phyloP scores from a whole-genome alignment of 2,113 vertebrate genomes.

The Neodontobutis hainanensis region DNA sequence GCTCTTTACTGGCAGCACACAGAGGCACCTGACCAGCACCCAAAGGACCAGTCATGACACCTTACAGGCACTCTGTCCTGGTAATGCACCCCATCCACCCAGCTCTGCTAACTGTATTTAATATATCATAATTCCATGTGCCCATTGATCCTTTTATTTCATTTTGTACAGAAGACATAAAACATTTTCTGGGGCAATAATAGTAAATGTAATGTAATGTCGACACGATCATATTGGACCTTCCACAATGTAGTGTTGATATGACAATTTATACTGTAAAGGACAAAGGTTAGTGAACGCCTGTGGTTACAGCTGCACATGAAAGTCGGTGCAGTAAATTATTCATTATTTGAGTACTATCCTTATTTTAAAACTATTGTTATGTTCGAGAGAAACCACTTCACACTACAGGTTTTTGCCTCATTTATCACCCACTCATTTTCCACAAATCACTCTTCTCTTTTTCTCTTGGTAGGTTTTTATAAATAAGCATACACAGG shows the following conservation, averaged over 20 bases:
- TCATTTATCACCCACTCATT: constrained; percentile 32
- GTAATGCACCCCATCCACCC: constrained; percentile 73
- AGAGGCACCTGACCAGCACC: constrained; percentile 90
- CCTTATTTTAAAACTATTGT: constrained; percentile 38
- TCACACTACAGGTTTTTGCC: constrained; percentile 10
- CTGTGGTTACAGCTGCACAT: constrained; percentile 5
- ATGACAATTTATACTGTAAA: too few relatives aligned
- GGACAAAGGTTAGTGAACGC: too few relatives aligned
- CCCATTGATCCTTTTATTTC: too few relatives aligned
- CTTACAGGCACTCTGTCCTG: constrained; percentile 90
- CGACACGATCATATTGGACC: too few relatives aligned
- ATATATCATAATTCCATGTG: neutral
- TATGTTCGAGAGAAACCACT: constrained; percentile 32
- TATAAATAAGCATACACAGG: neutral
- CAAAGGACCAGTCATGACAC: constrained; percentile 84
- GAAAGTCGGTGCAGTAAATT: constrained; percentile 31
- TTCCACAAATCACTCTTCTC: constrained; percentile 2
- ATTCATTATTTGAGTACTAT: constrained; percentile 32
- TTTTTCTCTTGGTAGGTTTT: too few relatives aligned
- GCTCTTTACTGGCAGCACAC: constrained; percentile 88
- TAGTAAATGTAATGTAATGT: too few relatives aligned
- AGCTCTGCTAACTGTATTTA: constrained; percentile 26
- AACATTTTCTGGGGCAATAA: too few relatives aligned
- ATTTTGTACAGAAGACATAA: too few relatives aligned
- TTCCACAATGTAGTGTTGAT: too few relatives aligned